A percentile compares a stretch with the other conserved stretches of the same genome.
phyloP scores from a whole-genome alignment of 2,797 vertebrate genomes.

The Aldrovandia affinis region DNA sequence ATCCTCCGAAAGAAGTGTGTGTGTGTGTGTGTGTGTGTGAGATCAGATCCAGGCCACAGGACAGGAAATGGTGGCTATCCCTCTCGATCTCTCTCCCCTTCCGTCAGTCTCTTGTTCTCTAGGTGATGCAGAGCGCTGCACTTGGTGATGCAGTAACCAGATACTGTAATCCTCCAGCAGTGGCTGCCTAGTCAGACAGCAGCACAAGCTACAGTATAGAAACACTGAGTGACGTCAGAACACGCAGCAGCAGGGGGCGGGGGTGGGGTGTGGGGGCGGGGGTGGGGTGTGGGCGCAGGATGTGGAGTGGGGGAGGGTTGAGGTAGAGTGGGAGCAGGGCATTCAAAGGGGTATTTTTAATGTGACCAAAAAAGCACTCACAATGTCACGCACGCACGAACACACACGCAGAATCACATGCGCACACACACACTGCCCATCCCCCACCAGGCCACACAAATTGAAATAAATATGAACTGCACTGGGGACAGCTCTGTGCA shows the following conservation, averaged over 20 bases:
- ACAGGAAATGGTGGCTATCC: conserved; percentile 57
- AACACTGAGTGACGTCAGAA: conserved; percentile 86
- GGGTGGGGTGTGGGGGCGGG: conserved; percentile 51
- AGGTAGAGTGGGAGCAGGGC: conserved; percentile 61
- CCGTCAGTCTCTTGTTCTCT: conserved; percentile 47
- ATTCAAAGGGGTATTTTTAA: conserved; percentile 75
- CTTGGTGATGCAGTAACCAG: conserved; percentile 72
- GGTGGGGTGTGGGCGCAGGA: conserved; percentile 61
- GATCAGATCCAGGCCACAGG: conserved; percentile 70
- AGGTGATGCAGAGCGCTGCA: conserved; percentile 60
- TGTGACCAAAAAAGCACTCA: conserved; percentile 63
- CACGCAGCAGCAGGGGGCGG: conserved; percentile 75
- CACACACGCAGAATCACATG: neutral
- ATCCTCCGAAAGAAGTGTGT: conserved; percentile 18
- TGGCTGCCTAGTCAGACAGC: conserved; percentile 84
- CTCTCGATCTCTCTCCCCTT: conserved; percentile 42
- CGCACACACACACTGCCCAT: conserved; percentile 33
- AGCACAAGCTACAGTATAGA: conserved; percentile 77
- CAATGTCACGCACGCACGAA: neutral
- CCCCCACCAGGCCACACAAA: conserved; percentile 41
- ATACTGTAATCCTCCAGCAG: conserved; percentile 73
- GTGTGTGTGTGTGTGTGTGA: conserved; percentile 25
- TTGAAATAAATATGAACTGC: conserved; percentile 44
- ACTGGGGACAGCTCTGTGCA: conserved; percentile 39
- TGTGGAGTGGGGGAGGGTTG: conserved; percentile 62